Evolutionary conservation across 2,888 invertebrate species (phyloP).

Genomic region (Eubasilissa splendida): DNA sequence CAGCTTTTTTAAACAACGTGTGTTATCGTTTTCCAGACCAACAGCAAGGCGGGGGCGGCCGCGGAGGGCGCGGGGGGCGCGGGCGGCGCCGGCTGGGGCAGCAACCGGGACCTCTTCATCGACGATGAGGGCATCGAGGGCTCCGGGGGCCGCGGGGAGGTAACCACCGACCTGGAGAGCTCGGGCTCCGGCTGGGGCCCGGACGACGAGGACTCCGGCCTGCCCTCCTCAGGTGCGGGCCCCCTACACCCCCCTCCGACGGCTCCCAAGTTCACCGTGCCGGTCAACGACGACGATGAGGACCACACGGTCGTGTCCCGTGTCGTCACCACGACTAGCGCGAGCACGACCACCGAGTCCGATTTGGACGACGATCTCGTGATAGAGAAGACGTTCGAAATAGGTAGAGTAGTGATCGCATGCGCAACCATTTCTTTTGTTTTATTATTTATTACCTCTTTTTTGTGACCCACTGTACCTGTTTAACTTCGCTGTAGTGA

Average conservation of each 20-base stretch:
- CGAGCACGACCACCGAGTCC: conserved; percentile 1
- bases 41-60: conserved; percentile 65
- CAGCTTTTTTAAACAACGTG: background rate
- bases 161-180: conserved; percentile 84
- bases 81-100: conserved; percentile 61
- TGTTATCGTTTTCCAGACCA: conserved; percentile 36
- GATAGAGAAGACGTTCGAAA: conserved; percentile 32
- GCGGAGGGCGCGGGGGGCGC: conserved; percentile 63
- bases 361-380: conserved; percentile 13
- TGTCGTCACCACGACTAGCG: conserved; percentile 3
- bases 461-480: background rate
- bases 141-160: conserved; percentile 78
- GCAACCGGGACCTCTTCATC: conserved; percentile 79
- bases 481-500: too few species aligned
- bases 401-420: conserved; percentile 56
- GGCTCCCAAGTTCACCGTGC: conserved; percentile 51
- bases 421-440: conserved; percentile 38
- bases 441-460: background rate
- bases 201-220: conserved; percentile 81
- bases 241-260: conserved; percentile 32
- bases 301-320: conserved; percentile 53
- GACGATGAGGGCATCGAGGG: conserved; percentile 85
- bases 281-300: conserved; percentile 69
- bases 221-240: conserved; percentile 58
- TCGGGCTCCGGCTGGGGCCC: conserved; percentile 90